Evolutionary conservation across 2,113 vertebrate species (phyloP), one percentile per base, ranked within the genome.

Genomic region (Sminthopsis crassicaudata): DNA sequence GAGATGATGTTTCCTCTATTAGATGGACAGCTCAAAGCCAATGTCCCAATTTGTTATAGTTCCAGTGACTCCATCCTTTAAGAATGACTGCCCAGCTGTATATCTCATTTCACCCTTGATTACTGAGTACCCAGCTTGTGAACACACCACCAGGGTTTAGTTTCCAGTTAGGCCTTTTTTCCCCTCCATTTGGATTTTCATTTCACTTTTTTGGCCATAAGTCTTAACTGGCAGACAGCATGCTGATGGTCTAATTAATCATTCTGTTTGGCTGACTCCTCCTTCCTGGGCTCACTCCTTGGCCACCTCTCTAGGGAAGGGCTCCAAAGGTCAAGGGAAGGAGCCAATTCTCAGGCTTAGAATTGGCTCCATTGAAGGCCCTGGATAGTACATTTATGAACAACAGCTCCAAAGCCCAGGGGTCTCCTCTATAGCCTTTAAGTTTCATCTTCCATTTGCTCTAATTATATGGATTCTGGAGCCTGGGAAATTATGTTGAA

Each of bases 321-420:
- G 92, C 0, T 93, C 96, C 96, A 93, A 36, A 60, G 97, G 97
- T 97, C 96, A 92, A 50, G 90, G 94, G 50, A 91, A 95, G 97
- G 96, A 94, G 95, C 90, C 91, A 46, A 89, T 53, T 67, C 36
- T 84, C 89, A 94, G 67, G 46, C 46, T 91, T 96, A 89, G 46
- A 84, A n/a, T 76, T 76, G 90, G 67, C 91, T 88, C 91, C 27
- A 36, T 52, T 46, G 50, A 89, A 89, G 92, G 36, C 95, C 52
- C 57, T 60, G 92, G 93, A 94, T 94, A 96, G 89, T 9, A 2
- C 48, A 53, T 95, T 95, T 93, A 95, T n/a, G 36, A 42, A 67
- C 60, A 67, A 36, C 60, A 67, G 60, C 30, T 67, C 14, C 30
- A n/a, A 84, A 14, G 6, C 16, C 67, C 19, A 84, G 67, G 36